phyloP scores from a whole-genome alignment of 1,140 invertebrate genomes.

The Diorhabda sublineata region DNA sequence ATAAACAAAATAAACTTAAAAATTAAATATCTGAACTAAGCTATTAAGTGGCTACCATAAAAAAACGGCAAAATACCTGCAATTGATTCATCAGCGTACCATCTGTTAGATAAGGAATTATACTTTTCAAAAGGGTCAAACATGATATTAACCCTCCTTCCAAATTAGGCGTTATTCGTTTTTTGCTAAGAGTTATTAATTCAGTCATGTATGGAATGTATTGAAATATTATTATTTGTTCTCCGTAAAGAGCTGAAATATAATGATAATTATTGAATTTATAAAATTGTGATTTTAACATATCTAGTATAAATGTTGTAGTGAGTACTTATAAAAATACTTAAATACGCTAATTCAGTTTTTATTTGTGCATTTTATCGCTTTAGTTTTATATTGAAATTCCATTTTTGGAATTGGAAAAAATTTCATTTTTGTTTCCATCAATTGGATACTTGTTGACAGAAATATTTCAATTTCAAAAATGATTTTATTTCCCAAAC shows the following conservation, averaged over 20 bases:
- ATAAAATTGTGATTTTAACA: constrained; percentile 17
- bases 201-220: constrained; percentile 92
- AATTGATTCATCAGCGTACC: constrained; percentile 81
- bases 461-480: too few species aligned
- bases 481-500: too few species aligned
- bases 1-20: too few species aligned
- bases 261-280: not conserved
- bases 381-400: too few species aligned
- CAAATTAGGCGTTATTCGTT: constrained; percentile 72
- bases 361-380: too few species aligned
- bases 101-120: constrained; percentile 80
- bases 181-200: constrained; percentile 68
- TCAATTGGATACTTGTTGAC: too few species aligned
- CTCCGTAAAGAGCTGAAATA: constrained; percentile 77
- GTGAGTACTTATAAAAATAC: not conserved
- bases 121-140: constrained; percentile 72
- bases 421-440: too few species aligned
- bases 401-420: too few species aligned
- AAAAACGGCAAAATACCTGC: constrained; percentile 51
- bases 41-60: too few species aligned
- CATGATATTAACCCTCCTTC: constrained; percentile 87
- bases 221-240: constrained; percentile 89
- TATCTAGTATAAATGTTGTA: not conserved
- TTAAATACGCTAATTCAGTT: too few species aligned
- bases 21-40: too few species aligned